These are phyloP conservation scores for Chironomus riparius DNA, from an alignment of 2,888 invertebrate genomes.

Conservation along the genomic window DNA sequence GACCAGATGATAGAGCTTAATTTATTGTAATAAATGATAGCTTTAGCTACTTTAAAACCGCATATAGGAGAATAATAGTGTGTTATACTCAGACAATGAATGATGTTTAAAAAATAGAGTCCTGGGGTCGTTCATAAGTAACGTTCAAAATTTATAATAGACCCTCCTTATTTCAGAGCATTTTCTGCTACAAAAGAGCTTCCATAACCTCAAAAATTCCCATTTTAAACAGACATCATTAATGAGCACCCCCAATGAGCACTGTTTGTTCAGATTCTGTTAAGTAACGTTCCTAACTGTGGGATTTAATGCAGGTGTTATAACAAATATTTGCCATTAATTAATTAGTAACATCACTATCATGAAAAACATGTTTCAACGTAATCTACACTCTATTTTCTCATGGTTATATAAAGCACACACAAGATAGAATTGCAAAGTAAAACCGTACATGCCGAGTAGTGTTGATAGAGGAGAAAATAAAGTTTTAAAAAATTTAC, in stretches of 20 bases:
- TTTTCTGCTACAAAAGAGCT: no score
- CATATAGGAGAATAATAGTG: background rate
- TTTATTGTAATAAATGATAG: background rate
- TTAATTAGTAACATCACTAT: background rate
- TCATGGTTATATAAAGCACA: no score
- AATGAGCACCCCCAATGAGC: no score
- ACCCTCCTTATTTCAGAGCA: no score
- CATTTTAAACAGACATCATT: no score
- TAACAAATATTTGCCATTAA: constrained; percentile 6
- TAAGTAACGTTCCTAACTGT: background rate
- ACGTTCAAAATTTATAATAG: no score
- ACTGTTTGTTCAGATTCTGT: background rate
- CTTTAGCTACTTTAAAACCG: background rate
- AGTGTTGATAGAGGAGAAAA: no score
- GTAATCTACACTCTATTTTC: background rate
- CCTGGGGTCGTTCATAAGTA: no score
- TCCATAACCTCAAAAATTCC: no score
- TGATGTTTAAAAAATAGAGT: background rate
- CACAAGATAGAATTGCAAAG: no score
- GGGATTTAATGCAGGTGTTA: constrained; percentile 3
- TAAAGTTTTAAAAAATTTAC: background rate
- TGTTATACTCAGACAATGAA: background rate
- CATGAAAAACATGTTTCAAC: background rate
- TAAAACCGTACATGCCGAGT: no score
- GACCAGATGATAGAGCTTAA: background rate